Evolutionary conservation across 2,797 vertebrate species (phyloP), one percentile per base, ranked within the genome.

Genomic region (Eupleurogrammus muticus): DNA sequence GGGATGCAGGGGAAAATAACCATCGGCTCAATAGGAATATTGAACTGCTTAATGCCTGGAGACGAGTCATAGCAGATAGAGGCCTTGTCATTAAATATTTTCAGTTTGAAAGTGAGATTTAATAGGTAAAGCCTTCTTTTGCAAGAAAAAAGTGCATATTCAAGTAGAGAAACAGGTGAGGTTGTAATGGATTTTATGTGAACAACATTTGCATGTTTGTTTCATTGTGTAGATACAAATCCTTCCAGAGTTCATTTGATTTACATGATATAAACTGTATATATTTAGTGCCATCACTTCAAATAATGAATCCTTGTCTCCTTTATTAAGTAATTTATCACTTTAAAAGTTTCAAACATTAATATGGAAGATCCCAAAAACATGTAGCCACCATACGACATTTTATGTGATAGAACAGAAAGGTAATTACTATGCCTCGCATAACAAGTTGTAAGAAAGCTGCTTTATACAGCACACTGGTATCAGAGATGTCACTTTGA

Each of bases 41-140:
- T 77, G 56, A 51, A 77, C 7, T 66, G 56, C 40, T 19, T 77
- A n/a, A n/a, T 12, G 16, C 62, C 68, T 49, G 62, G 75, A 13
- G 75, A 77, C 62, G 55, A 66, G 62, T 77, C 13, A 77, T 72
- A 62, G 75, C 61, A 50, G 61, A 66, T 23, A 13, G 56, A 10
- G 56, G 61, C 2, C 73, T 78, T 20, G 13, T 32, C n/a, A 67
- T 68, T 5, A 2, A 21, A 5, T 24, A 78, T 21, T 7, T 78
- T 5, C 54, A 66, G 38, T 19, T 32, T 52, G 51, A 67, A 20
- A 48, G 57, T 12, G 62, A 62, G 14, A 63, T 63, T 23, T 51
- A 61, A 16, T 16, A 63, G 14, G 21, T 48, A 47, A 47, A 19
- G 8, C 74, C 54, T 21, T 14, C 61, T 9, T 70, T 70, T 36